Conservation (phyloP, 2,888 invertebrate species). For the Coenonympha arcania region DNA sequence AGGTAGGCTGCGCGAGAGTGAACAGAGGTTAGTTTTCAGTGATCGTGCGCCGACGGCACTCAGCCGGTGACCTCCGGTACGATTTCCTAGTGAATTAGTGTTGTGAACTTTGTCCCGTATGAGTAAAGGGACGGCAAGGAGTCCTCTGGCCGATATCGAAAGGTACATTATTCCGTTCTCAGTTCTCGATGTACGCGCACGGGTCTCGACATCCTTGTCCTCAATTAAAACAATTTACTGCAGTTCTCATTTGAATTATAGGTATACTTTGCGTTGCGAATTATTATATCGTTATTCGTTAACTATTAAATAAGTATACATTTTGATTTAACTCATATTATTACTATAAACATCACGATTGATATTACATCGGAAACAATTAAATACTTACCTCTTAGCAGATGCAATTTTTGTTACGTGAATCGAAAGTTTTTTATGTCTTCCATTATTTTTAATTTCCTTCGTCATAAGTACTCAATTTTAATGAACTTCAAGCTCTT, state of each 20-base stretch:
- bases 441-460: background rate
- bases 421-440: slow-evolving; percentile 5
- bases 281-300: slow-evolving; percentile 12
- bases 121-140: slow-evolving; percentile 23
- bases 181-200: slow-evolving; percentile 29
- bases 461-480: background rate
- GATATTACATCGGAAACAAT: background rate
- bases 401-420: slow-evolving; percentile 4
- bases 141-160: slow-evolving; percentile 11
- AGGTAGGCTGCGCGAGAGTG: slow-evolving; percentile 45
- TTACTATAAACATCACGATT: background rate
- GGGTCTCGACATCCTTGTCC: slow-evolving; percentile 64
- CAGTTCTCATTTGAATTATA: slow-evolving; percentile 55
- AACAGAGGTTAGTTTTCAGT: slow-evolving; percentile 64
- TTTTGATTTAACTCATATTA: background rate
- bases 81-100: slow-evolving; percentile 58
- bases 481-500: background rate
- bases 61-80: slow-evolving; percentile 63
- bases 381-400: background rate
- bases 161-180: slow-evolving; percentile 26
- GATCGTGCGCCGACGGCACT: slow-evolving; percentile 63
- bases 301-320: slow-evolving; percentile 1
- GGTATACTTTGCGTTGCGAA: slow-evolving; percentile 35
- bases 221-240: slow-evolving; percentile 65
- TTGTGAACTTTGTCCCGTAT: slow-evolving; percentile 30